A percentile compares a stretch with the other conserved stretches of the same genome.
These are phyloP conservation scores for Yoshiicerus persimilis DNA, from an alignment of 1,140 invertebrate species.

Conservation along the genomic window DNA sequence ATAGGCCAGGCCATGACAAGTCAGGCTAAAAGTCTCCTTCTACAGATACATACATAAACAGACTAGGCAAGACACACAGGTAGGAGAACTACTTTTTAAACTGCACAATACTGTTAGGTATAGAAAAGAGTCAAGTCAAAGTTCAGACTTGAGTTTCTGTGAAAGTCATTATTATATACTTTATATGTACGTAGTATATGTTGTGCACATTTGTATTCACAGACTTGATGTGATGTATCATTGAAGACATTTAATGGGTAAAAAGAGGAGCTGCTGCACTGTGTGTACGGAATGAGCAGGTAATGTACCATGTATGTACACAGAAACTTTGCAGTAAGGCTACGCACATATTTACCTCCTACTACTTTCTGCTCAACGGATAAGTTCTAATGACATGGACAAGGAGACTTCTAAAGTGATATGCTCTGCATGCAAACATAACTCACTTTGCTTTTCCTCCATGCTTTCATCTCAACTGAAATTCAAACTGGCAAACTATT, in stretches of 20 bases:
- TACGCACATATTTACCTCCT: too few species aligned
- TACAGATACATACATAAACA: too few species aligned
- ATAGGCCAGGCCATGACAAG: not conserved
- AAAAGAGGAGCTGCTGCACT: not conserved
- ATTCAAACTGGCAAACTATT: not conserved
- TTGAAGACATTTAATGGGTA: not conserved
- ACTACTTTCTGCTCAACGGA: not conserved
- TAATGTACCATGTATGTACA: not conserved
- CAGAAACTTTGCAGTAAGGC: too few species aligned
- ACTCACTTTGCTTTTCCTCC: not conserved
- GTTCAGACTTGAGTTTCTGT: not conserved
- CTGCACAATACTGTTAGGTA: not conserved
- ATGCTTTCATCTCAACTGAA: not conserved
- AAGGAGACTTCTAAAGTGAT: not conserved
- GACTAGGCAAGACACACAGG: too few species aligned
- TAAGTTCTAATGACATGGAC: not conserved
- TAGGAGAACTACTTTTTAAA: not conserved
- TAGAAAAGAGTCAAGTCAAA: too few species aligned
- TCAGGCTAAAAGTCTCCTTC: not conserved
- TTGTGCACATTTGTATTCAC: not conserved
- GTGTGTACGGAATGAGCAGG: not conserved
- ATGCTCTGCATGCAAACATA: not conserved
- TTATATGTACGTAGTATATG: not conserved
- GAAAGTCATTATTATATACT: not conserved
- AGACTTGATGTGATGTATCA: not conserved